Percentiles rank a stretch among this genome's conserved stretches.
Conservation (phyloP, 1,140 invertebrate genomes). For the Hesperophylax magnus region DNA sequence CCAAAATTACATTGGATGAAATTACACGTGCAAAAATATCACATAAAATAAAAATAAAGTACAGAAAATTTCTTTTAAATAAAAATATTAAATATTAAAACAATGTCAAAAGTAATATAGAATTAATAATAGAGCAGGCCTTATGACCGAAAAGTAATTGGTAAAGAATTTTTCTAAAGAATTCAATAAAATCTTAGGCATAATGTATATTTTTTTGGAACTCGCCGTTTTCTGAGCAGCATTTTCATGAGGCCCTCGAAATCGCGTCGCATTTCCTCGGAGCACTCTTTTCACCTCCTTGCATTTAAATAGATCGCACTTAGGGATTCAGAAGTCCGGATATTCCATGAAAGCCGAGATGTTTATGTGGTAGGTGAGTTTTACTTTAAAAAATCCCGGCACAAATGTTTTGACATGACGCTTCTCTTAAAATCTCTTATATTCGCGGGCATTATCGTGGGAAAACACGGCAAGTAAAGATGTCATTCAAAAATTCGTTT, state of each 20-base stretch:
- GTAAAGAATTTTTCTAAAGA: too few relatives aligned
- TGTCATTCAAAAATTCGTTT: conserved; percentile 8
- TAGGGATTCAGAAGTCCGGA: conserved; percentile 47
- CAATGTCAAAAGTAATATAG: too few relatives aligned
- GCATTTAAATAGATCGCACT: conserved; percentile 52
- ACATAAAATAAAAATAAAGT: too few relatives aligned
- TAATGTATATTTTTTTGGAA: too few relatives aligned
- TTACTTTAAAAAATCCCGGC: conserved; percentile 28
- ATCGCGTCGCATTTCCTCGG: conserved; percentile 29
- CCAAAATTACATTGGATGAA: too few relatives aligned
- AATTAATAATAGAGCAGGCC: too few relatives aligned
- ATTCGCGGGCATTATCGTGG: background rate
- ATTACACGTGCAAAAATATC: too few relatives aligned
- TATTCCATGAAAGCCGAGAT: conserved; percentile 42
- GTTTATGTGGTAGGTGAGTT: conserved; percentile 19
- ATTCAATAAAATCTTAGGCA: too few relatives aligned
- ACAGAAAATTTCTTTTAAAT: too few relatives aligned
- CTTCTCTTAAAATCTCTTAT: conserved; percentile 5
- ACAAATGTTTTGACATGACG: conserved; percentile 12
- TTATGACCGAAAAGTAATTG: too few relatives aligned
- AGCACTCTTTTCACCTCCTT: conserved; percentile 48
- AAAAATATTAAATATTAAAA: too few relatives aligned
- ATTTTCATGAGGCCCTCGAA: conserved; percentile 6
- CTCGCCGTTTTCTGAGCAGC: background rate
- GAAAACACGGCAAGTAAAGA: background rate